These are phyloP conservation scores for Cyphomyrus discorhynchus DNA, from an alignment of 2,113 vertebrate species.

Conservation along the genomic window DNA sequence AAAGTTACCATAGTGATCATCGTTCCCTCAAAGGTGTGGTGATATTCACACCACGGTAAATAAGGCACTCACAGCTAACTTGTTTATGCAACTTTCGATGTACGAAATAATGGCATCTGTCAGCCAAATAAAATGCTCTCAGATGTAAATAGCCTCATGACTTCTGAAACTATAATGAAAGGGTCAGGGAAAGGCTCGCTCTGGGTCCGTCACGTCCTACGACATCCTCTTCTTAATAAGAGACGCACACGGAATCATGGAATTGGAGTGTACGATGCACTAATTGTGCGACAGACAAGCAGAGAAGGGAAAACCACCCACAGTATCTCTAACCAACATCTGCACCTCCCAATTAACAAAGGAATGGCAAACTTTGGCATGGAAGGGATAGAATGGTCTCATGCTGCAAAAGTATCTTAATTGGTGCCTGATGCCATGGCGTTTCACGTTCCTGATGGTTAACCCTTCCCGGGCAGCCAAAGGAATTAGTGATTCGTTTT, in stretches of 20 bases:
- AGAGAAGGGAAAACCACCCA: neutral
- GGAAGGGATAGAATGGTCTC: neutral
- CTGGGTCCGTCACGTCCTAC: neutral
- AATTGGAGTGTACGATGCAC: neutral
- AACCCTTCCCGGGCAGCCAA: neutral
- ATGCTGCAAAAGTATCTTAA: neutral
- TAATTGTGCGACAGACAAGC: neutral
- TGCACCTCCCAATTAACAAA: neutral
- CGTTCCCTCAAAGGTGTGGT: neutral
- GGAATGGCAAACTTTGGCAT: neutral
- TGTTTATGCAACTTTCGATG: neutral
- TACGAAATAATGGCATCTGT: neutral
- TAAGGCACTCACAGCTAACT: neutral
- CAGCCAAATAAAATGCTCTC: neutral
- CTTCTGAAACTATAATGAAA: neutral
- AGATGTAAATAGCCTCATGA: neutral
- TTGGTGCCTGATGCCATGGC: neutral
- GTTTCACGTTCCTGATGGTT: neutral
- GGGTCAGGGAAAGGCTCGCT: too few species aligned
- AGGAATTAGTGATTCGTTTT: neutral
- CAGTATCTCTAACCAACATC: neutral
- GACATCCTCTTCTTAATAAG: neutral
- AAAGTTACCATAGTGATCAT: neutral
- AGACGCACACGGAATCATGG: neutral
- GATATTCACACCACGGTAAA: neutral